Conservation (phyloP, 2,888 invertebrate genomes). For the Phyto melanocephala region DNA sequence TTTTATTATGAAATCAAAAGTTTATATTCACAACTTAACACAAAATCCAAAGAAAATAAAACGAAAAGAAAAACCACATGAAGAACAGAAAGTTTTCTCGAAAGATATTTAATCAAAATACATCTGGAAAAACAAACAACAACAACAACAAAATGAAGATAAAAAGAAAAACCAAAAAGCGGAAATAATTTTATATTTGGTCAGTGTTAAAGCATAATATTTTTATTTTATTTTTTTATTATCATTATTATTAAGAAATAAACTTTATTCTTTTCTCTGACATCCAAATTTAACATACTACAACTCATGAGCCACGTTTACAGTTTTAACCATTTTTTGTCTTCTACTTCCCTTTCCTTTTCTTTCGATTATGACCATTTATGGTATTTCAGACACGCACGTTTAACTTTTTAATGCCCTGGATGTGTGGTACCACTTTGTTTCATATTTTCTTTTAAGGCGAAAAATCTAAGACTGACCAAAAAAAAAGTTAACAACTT, state of each 20-base stretch:
- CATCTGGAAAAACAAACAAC: neutral
- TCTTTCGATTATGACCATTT: constrained; percentile 12
- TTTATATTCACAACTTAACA: constrained; percentile 26
- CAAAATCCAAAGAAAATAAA: neutral
- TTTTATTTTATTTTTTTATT: neutral
- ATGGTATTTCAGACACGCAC: constrained; percentile 40
- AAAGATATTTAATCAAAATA: constrained; percentile 10
- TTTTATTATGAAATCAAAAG: constrained; percentile 29
- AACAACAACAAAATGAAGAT: neutral
- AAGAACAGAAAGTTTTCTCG: neutral
- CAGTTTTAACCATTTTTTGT: neutral
- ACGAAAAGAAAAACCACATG: neutral
- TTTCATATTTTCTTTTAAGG: neutral
- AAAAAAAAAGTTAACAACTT: constrained; percentile 9
- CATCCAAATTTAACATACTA: neutral
- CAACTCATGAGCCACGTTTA: neutral
- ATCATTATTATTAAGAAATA: constrained; percentile 2
- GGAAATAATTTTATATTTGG: constrained; percentile 18
- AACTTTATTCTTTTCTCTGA: neutral
- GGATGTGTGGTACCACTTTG: neutral
- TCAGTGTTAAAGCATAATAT: neutral
- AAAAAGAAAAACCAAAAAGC: neutral
- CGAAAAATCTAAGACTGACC: too few relatives aligned
- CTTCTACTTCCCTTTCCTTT: neutral
- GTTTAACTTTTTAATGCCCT: constrained; percentile 44